phyloP scores from a whole-genome alignment of 1,140 invertebrate species.

The Drosophila subpulchrella region DNA sequence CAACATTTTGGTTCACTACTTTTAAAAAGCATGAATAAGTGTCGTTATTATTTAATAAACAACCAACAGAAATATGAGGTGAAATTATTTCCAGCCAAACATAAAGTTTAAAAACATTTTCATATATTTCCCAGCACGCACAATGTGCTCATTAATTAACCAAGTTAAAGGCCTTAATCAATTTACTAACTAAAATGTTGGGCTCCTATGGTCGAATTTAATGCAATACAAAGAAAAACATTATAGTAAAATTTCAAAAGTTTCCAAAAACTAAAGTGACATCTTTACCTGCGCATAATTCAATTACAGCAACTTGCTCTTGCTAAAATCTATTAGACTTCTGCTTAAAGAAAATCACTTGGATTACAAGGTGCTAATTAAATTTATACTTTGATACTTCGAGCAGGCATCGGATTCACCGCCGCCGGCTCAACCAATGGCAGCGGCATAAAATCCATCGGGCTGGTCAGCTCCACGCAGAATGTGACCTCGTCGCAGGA shows the following conservation, averaged over 20 bases:
- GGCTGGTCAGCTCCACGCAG: slow-evolving; percentile 80
- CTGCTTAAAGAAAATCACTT: neutral
- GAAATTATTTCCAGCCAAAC: neutral
- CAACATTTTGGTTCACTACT: neutral
- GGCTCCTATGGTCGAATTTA: too few relatives aligned
- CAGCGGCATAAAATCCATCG: slow-evolving; percentile 77
- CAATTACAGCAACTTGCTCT: neutral
- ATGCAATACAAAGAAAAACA: neutral
- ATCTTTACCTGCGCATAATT: neutral
- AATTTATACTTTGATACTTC: slow-evolving; percentile 1
- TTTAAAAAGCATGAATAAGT: neutral
- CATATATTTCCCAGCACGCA: too few relatives aligned
- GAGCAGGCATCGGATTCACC: slow-evolving; percentile 73
- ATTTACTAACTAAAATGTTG: too few relatives aligned
- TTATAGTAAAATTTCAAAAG: neutral
- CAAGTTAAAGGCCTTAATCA: too few relatives aligned
- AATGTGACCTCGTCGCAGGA: slow-evolving; percentile 83
- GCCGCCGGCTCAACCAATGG: slow-evolving; percentile 74
- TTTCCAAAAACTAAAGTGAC: neutral
- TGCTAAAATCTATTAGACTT: neutral
- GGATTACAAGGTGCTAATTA: neutral
- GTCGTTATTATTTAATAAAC: neutral
- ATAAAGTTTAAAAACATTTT: neutral
- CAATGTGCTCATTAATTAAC: too few relatives aligned
- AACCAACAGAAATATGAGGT: neutral